A percentile compares a stretch with the other conserved stretches of the same genome.
These are phyloP conservation scores for Arnoldichthys spilopterus DNA, from an alignment of 2,797 vertebrate genomes.

Conservation along the genomic window DNA sequence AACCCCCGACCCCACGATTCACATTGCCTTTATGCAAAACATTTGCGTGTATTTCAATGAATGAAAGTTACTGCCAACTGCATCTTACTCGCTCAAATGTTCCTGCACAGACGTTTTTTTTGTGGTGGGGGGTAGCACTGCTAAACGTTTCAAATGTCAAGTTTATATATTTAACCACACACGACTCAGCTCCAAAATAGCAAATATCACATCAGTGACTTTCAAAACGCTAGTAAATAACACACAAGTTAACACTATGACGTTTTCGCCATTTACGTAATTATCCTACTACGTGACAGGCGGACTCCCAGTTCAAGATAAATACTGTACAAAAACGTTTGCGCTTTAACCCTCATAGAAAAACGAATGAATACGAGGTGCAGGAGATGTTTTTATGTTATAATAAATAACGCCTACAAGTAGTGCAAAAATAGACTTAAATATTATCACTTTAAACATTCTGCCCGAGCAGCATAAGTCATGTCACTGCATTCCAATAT, in stretches of 20 bases:
- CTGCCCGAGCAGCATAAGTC: no score
- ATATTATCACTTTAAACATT: no score
- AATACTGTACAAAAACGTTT: no score
- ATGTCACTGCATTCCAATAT: no score
- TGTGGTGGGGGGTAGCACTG: slow-evolving; percentile 9
- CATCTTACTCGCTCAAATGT: slow-evolving; percentile 82
- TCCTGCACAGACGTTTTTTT: slow-evolving; percentile 14
- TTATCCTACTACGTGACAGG: not conserved
- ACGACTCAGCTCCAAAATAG: not conserved
- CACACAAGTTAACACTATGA: not conserved
- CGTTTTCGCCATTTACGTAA: no score
- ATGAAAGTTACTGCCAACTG: slow-evolving; percentile 80
- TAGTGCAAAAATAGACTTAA: not conserved
- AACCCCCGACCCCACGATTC: slow-evolving; percentile 63
- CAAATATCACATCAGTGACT: not conserved
- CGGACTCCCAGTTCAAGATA: not conserved
- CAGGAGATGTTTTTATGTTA: no score
- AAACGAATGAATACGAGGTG: no score
- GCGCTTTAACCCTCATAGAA: no score
- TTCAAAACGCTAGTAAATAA: not conserved
- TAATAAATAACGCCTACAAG: not conserved
- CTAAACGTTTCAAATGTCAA: slow-evolving; percentile 75
- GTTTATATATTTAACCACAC: not conserved
- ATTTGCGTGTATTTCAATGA: slow-evolving; percentile 82
- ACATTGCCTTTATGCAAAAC: slow-evolving; percentile 83